Conservation (phyloP, 2,888 invertebrate genomes). For the Papilio demoleus region DNA sequence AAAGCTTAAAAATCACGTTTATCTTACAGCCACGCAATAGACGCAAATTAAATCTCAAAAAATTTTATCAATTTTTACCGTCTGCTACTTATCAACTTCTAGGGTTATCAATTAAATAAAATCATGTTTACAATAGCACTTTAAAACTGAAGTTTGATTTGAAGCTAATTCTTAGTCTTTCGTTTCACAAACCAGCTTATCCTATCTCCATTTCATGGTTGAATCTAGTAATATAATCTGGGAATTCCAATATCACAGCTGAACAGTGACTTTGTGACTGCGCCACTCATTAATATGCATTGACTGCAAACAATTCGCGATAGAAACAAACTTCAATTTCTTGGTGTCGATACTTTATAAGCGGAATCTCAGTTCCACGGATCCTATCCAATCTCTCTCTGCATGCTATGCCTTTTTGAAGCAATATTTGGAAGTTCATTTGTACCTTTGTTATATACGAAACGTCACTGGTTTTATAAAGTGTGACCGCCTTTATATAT, state of each 20-base stretch:
- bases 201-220: neutral
- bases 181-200: neutral
- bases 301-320: conserved; percentile 34
- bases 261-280: conserved; percentile 31
- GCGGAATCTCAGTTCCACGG: neutral
- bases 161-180: neutral
- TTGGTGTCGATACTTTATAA: conserved; percentile 18
- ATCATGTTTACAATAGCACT: too few relatives aligned
- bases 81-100: too few relatives aligned
- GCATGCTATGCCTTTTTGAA: neutral
- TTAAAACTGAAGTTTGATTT: neutral
- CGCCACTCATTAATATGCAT: conserved; percentile 39
- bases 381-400: conserved; percentile 1
- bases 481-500: too few relatives aligned
- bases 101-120: too few relatives aligned
- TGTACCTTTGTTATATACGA: neutral
- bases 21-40: too few relatives aligned
- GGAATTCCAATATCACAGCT: conserved; percentile 26
- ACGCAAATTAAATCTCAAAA: too few relatives aligned
- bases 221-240: neutral
- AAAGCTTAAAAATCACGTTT: too few relatives aligned
- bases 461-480: too few relatives aligned
- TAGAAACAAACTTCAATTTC: conserved; percentile 33
- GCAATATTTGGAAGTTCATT: neutral
- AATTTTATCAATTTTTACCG: neutral